phyloP scores from a whole-genome alignment of 2,113 vertebrate species.

The Cephalopholis sonnerati region DNA sequence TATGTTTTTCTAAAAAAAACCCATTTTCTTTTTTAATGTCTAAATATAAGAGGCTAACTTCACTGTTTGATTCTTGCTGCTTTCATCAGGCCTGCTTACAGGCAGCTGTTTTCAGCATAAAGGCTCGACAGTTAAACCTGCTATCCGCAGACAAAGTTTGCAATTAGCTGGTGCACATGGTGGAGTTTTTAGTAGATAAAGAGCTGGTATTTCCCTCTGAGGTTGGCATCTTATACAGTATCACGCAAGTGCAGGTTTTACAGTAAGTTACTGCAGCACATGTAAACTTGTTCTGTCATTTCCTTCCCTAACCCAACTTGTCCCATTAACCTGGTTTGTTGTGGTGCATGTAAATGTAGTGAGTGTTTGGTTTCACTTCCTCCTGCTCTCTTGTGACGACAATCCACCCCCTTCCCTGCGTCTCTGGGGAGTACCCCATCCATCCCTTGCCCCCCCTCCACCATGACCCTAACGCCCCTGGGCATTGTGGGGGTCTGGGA shows the following conservation, averaged over 20 bases:
- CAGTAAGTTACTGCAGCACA: not conserved
- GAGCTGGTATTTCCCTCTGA: not conserved
- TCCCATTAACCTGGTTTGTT: slow-evolving; percentile 11
- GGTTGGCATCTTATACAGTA: not conserved
- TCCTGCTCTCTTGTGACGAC: slow-evolving; percentile 6
- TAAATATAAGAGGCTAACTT: too few relatives aligned
- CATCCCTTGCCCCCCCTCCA: slow-evolving; percentile 18
- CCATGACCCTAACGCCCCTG: slow-evolving; percentile 55
- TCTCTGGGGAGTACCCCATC: slow-evolving; percentile 48
- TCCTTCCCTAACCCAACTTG: slow-evolving; percentile 1
- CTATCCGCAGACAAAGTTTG: too few relatives aligned
- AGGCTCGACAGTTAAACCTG: too few relatives aligned
- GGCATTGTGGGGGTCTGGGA: slow-evolving; percentile 78
- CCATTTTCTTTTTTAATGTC: too few relatives aligned
- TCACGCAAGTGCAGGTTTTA: not conserved
- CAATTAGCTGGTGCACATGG: not conserved
- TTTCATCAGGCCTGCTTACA: too few relatives aligned
- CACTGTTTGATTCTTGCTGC: too few relatives aligned
- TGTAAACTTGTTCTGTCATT: not conserved
- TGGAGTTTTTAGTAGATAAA: not conserved
- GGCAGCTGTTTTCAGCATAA: too few relatives aligned
- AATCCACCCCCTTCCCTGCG: slow-evolving; percentile 2
- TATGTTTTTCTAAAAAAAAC: too few relatives aligned
- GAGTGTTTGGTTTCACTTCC: slow-evolving; percentile 17
- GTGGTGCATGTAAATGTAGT: slow-evolving; percentile 26